phyloP scores from a whole-genome alignment of 2,113 vertebrate genomes.

The Theropithecus gelada region DNA sequence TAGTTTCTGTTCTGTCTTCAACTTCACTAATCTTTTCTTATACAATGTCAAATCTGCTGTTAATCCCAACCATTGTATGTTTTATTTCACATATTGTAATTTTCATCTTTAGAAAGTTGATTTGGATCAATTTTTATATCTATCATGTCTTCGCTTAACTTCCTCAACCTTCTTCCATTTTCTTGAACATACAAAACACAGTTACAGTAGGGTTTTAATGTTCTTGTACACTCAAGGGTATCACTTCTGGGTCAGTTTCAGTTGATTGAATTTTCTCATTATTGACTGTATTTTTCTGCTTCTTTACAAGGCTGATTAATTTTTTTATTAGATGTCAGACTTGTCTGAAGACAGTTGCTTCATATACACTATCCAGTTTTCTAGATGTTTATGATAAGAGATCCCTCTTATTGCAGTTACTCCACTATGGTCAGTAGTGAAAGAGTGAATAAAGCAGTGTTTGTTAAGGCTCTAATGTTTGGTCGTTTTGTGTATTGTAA shows the following conservation, averaged over 20 bases:
- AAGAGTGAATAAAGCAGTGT: not conserved
- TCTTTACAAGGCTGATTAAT: not conserved
- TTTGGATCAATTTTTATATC: not conserved
- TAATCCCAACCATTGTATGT: not conserved
- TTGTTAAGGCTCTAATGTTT: not conserved
- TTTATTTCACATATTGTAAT: not conserved
- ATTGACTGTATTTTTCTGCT: not conserved
- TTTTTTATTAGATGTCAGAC: not conserved
- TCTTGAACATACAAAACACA: not conserved
- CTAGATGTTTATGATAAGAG: not conserved
- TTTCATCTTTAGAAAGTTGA: not conserved
- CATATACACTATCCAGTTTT: not conserved
- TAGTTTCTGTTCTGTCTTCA: not conserved
- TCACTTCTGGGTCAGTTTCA: not conserved
- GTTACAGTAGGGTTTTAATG: not conserved
- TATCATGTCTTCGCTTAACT: not conserved
- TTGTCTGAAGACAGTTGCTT: not conserved
- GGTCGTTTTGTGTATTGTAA: not conserved
- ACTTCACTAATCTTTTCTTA: not conserved
- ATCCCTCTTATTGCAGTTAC: not conserved
- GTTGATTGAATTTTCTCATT: not conserved
- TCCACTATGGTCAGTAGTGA: not conserved
- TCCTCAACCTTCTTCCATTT: not conserved
- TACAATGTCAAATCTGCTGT: not conserved
- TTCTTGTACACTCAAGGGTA: not conserved